A percentile compares a stretch with the other conserved stretches of the same genome.
These are phyloP conservation scores for Pentamera pediparva DNA, from an alignment of 53 echinoderm and acorn worm genomes.

Conservation along the genomic window DNA sequence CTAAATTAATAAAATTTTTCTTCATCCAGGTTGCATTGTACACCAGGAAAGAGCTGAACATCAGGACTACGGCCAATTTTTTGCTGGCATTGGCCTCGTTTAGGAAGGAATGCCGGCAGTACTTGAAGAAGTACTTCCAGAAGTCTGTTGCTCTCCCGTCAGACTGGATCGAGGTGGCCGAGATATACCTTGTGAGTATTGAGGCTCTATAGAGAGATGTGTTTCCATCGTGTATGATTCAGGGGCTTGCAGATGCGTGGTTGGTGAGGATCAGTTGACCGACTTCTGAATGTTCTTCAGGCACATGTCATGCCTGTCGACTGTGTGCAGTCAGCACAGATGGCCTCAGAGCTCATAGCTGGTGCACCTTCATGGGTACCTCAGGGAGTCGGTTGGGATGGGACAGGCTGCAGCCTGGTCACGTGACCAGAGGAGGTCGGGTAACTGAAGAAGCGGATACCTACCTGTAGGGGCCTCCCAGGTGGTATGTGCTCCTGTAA, in stretches of 20 bases:
- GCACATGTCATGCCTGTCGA: not conserved
- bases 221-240: too few relatives aligned
- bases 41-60: conserved; percentile 78
- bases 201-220: not conserved
- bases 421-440: too few relatives aligned
- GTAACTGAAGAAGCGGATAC: too few relatives aligned
- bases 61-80: conserved; percentile 85
- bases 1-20: not conserved
- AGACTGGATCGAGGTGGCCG: conserved; percentile 88
- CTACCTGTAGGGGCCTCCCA: too few relatives aligned
- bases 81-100: conserved; percentile 76
- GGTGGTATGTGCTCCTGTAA: too few relatives aligned
- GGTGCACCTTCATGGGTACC: too few relatives aligned
- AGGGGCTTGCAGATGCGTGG: not conserved
- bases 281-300: not conserved
- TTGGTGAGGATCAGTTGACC: not conserved
- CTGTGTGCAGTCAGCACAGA: not conserved
- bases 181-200: conserved; percentile 72
- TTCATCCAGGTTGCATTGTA: conserved; percentile 73
- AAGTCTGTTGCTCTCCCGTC: conserved; percentile 61
- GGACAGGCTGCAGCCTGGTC: too few relatives aligned
- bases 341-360: too few relatives aligned
- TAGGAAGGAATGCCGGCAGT: conserved; percentile 74
- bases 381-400: too few relatives aligned
- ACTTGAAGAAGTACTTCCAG: conserved; percentile 85